Conservation (phyloP, 2,797 vertebrate genomes). For the Falco novaeseelandiae region DNA sequence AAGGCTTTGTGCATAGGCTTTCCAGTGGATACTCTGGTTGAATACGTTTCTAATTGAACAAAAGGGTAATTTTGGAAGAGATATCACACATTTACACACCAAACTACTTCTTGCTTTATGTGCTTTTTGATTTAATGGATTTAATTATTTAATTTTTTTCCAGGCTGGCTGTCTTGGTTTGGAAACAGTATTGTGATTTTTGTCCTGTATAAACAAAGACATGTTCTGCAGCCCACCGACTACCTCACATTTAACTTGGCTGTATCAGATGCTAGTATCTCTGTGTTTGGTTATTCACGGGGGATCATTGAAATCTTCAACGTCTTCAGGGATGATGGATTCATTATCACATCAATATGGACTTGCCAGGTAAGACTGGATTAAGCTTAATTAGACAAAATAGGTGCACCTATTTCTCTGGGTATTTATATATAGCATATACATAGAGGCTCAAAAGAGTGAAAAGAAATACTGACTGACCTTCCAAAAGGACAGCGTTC, state of each 20-base stretch:
- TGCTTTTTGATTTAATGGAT: background rate
- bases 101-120: background rate
- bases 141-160: constrained; percentile 21
- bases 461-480: background rate
- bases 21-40: background rate
- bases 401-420: background rate
- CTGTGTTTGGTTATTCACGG: constrained; percentile 86
- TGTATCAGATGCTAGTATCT: constrained; percentile 87
- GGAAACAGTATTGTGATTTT: constrained; percentile 90
- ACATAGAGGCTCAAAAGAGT: background rate
- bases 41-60: background rate
- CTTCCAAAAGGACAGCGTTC: background rate
- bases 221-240: constrained; percentile 84
- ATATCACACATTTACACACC: background rate
- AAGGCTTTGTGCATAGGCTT: background rate
- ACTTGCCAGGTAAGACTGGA: constrained; percentile 85
- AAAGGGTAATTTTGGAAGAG: background rate
- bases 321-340: constrained; percentile 86
- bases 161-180: constrained; percentile 91
- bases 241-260: constrained; percentile 89
- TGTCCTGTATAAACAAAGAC: constrained; percentile 85
- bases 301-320: constrained; percentile 90
- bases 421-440: too few species aligned
- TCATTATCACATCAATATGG: constrained; percentile 87
- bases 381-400: background rate